These are phyloP conservation scores for Hippocampus guttulatus DNA, from an alignment of 2,113 vertebrate genomes.

Conservation along the genomic window DNA sequence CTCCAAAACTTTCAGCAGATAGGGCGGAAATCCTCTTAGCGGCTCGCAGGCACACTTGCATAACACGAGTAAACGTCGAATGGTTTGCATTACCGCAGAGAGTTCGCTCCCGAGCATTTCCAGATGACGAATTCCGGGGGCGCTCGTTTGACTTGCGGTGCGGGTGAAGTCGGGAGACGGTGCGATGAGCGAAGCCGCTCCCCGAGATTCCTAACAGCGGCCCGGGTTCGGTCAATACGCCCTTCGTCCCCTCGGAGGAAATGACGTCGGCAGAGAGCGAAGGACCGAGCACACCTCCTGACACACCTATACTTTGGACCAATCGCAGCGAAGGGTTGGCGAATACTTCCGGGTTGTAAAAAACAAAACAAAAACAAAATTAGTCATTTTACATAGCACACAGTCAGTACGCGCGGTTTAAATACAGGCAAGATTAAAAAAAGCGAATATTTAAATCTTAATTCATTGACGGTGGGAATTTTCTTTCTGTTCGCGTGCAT, in stretches of 20 bases:
- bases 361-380: neutral
- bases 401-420: no score
- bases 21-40: neutral
- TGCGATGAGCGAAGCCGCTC: neutral
- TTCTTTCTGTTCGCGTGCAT: no score
- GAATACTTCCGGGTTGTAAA: conserved; percentile 4
- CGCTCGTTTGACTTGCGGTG: neutral
- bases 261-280: neutral
- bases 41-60: conserved; percentile 3
- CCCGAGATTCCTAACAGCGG: neutral
- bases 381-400: no score
- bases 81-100: conserved; percentile 37
- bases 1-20: neutral
- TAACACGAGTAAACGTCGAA: conserved; percentile 2
- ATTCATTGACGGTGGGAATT: no score
- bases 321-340: conserved; percentile 41
- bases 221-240: conserved; percentile 11
- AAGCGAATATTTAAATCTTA: no score
- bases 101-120: conserved; percentile 24
- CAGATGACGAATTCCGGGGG: conserved; percentile 1
- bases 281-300: conserved; percentile 48
- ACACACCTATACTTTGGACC: conserved; percentile 67
- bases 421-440: no score
- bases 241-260: neutral
- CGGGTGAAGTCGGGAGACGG: neutral